Percentiles rank a stretch among this genome's conserved stretches.
These are phyloP conservation scores for Atherix ibis DNA, from an alignment of 2,888 invertebrate species.

Conservation along the genomic window DNA sequence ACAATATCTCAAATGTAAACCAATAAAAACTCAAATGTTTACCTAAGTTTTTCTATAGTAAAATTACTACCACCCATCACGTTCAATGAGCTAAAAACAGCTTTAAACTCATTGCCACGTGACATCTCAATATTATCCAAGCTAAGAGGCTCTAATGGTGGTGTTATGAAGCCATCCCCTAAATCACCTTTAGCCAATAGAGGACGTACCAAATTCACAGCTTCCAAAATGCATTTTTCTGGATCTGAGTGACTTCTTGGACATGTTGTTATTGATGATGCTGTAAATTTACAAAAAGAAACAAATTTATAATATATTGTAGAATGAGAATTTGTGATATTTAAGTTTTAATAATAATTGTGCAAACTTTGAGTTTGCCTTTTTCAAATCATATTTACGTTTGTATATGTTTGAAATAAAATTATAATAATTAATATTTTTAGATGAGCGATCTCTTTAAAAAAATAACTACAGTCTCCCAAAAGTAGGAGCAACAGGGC, in stretches of 20 bases:
- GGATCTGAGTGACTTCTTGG: slow-evolving; percentile 27
- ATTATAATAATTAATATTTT: too few species aligned
- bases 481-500: too few species aligned
- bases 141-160: slow-evolving; percentile 25
- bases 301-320: not conserved
- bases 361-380: too few species aligned
- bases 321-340: too few species aligned
- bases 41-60: slow-evolving; percentile 29
- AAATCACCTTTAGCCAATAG: slow-evolving; percentile 25
- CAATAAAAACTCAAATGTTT: too few species aligned
- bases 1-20: too few species aligned
- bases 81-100: slow-evolving; percentile 24
- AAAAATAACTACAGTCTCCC: too few species aligned
- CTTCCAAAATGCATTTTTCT: slow-evolving; percentile 26
- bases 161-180: slow-evolving; percentile 28
- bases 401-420: too few species aligned
- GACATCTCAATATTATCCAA: slow-evolving; percentile 28
- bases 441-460: too few species aligned
- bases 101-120: slow-evolving; percentile 26
- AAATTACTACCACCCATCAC: slow-evolving; percentile 31
- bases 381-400: too few species aligned
- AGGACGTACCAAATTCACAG: slow-evolving; percentile 25
- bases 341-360: too few species aligned
- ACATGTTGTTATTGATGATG: slow-evolving; percentile 26
- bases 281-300: slow-evolving; percentile 15